Base-by-base conservation (phyloP, 2,888 invertebrate genomes). In the Epistrophella euchroma region DNA sequence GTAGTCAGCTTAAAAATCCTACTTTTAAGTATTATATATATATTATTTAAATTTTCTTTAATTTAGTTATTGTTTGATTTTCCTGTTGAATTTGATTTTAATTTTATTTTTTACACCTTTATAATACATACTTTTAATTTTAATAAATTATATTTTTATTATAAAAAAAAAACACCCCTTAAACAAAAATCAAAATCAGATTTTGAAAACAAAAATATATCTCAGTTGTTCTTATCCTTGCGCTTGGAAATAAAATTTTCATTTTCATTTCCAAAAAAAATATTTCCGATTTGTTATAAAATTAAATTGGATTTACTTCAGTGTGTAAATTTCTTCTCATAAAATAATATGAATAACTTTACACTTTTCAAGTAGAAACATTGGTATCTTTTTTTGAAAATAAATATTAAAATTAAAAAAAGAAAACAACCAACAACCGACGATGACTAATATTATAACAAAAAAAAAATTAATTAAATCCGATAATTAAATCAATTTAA, bases 141-240 rank as follows among this genome's bases (percentile, higher is more conserved):
- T 60, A 40, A 58, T 22, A 40, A 52, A 15, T 68, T 70, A 50
- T 19, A 28, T 47, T 40, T 47, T 71, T 45, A 45, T 35, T 45
- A 17, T 10, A 17, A 28, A 28, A 45, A 43, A 17, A 45, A 37
- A 19, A 78, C 37, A 37, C 19, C 28, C 66, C 28, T 25, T 25
- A 37, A 70, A 52, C 35, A 55, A 35, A 45, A 70, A 45, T 45
- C 52, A 15, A 71, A 55, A 45, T 66, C n/a, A 32, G 11, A 64
- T 17, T 28, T 43, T 25, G 7, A 22, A 72, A 66, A 72, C n/a
- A 72, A 66, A 64, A 25, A 72, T 74, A 64, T 80, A 88, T 88
- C 88, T 88, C 88, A 88, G 88, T 88, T 88, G 88, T 88, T 88
- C 88, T 88, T 88, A 52, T 28, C 73, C 50, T 74, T 56, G 56